Evolutionary conservation across 2,888 invertebrate genomes (phyloP).

Genomic region (Prosopocoilus inquinatus): DNA sequence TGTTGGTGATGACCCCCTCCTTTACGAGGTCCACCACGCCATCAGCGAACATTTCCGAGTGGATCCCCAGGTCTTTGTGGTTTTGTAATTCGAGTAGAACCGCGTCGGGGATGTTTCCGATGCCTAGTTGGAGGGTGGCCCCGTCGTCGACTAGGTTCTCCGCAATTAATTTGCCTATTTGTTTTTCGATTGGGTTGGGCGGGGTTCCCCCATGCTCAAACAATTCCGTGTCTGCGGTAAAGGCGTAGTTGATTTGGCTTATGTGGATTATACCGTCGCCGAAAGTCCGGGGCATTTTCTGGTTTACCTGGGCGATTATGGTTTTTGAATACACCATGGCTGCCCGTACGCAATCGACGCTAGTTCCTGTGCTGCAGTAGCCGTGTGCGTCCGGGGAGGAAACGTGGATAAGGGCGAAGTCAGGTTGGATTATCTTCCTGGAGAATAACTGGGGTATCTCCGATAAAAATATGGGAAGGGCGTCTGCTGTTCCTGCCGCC

Average conservation of each 20-base stretch:
- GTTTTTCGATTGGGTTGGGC: conserved; percentile 52
- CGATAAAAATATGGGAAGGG: conserved; percentile 60
- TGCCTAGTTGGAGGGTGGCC: conserved; percentile 65
- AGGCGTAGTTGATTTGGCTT: conserved; percentile 62
- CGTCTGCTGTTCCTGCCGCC: conserved; percentile 58
- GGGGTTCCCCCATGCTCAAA: conserved; percentile 48
- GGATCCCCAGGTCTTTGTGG: conserved; percentile 63
- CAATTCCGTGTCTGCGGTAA: conserved; percentile 50
- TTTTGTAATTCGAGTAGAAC: conserved; percentile 54
- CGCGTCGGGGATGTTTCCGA: conserved; percentile 64
- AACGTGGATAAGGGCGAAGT: conserved; percentile 54
- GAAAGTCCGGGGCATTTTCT: conserved; percentile 60
- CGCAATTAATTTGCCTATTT: conserved; percentile 61
- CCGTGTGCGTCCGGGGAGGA: conserved; percentile 63
- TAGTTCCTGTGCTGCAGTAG: conserved; percentile 62
- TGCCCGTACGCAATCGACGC: conserved; percentile 60
- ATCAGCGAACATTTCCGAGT: conserved; percentile 65
- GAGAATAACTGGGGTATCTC: conserved; percentile 62
- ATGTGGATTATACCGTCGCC: conserved; percentile 61
- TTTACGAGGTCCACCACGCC: conserved; percentile 61
- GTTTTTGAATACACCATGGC: conserved; percentile 59
- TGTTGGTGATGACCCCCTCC: conserved; percentile 60
- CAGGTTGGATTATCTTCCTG: conserved; percentile 55
- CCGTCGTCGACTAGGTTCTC: conserved; percentile 61
- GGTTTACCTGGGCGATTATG: conserved; percentile 58